Percentiles rank a stretch among this genome's conserved stretches.
Conservation (phyloP, 2,888 invertebrate species). For the Nasonia oneida region DNA sequence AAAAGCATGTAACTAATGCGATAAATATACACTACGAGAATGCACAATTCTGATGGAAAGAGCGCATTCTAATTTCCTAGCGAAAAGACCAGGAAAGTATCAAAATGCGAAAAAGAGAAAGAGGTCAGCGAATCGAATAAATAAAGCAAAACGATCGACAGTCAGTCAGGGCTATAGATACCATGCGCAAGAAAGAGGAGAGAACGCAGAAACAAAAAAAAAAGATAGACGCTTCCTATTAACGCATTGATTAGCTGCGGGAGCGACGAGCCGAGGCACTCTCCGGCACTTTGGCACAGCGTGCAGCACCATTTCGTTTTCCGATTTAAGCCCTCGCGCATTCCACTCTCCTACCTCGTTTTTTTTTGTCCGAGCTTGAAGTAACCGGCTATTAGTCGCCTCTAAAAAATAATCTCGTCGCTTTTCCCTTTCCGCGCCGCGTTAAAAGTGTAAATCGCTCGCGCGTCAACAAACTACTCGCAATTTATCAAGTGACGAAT, state of each 20-base stretch:
- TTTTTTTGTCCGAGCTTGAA: constrained; percentile 12
- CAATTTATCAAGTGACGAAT: not conserved
- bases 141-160: constrained; percentile 2
- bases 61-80: constrained; percentile 10
- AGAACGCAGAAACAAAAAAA: not conserved
- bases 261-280: constrained; percentile 71
- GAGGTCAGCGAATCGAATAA: constrained; percentile 31
- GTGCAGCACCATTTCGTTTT: constrained; percentile 55
- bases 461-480: not conserved
- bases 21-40: not conserved
- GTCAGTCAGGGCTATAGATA: not conserved
- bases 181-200: not conserved
- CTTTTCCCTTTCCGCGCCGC: not conserved
- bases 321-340: constrained; percentile 37
- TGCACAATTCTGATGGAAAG: not conserved
- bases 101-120: not conserved
- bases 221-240: constrained; percentile 14
- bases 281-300: constrained; percentile 73
- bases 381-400: constrained; percentile 31
- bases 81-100: not conserved
- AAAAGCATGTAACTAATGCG: not conserved
- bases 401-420: constrained; percentile 1
- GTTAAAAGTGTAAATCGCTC: too few relatives aligned
- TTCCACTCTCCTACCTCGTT: not conserved
- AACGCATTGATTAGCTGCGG: constrained; percentile 54